A percentile compares a stretch with the other conserved stretches of the same genome.
Evolutionary conservation across 2,113 vertebrate genomes (phyloP).

Genomic region (Alligator mississippiensis): DNA sequence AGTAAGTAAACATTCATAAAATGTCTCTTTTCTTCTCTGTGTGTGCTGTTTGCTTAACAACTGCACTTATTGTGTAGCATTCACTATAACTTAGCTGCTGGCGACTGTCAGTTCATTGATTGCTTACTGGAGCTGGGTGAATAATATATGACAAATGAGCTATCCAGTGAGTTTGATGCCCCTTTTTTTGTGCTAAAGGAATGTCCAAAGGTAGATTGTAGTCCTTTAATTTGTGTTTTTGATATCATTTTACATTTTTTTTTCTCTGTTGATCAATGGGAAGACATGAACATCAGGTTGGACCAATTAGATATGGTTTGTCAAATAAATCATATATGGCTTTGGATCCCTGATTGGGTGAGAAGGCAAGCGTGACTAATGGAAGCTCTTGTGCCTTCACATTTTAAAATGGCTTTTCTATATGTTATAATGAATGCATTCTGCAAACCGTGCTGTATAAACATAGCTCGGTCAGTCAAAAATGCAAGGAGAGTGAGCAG

Average conservation of each 20-base stretch:
- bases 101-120: background rate
- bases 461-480: background rate
- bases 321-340: background rate
- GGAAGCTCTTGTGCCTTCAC: background rate
- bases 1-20: background rate
- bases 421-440: background rate
- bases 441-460: background rate
- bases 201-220: background rate
- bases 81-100: background rate
- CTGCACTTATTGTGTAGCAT: background rate
- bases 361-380: rapidly evolving
- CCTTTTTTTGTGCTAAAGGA: background rate
- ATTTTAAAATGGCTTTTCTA: background rate
- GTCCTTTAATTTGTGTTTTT: background rate
- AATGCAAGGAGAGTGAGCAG: background rate
- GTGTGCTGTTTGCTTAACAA: background rate
- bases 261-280: background rate
- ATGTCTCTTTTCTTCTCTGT: background rate
- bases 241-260: background rate
- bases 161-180: background rate
- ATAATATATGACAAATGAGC: background rate
- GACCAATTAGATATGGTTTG: background rate
- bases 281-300: background rate
- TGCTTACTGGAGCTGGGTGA: background rate
- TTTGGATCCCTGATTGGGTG: background rate